A percentile compares a stretch with the other conserved stretches of the same genome.
Conservation (phyloP, 1,140 invertebrate genomes). For the Calephelis nemesis region DNA sequence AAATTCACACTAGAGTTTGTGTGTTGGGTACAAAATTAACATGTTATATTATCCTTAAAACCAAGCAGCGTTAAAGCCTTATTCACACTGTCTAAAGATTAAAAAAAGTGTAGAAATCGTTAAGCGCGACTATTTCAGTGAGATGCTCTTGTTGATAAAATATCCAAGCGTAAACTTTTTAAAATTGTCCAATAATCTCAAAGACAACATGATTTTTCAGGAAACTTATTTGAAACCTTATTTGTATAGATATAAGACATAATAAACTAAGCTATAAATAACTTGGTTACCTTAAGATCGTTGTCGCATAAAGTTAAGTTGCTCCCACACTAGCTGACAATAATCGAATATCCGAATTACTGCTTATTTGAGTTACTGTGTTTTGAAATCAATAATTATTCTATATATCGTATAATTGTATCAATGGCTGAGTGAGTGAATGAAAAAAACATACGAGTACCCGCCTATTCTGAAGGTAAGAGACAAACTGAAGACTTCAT, state of each 20-base stretch:
- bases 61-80: constrained; percentile 43
- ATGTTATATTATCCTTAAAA: constrained; percentile 38
- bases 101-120: constrained; percentile 32
- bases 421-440: no score
- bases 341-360: no score
- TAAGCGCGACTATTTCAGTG: constrained; percentile 42
- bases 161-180: constrained; percentile 45
- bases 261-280: background rate
- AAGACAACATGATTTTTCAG: background rate
- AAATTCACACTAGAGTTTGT: constrained; percentile 38
- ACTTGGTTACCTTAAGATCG: background rate
- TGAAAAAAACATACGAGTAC: no score
- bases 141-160: constrained; percentile 39
- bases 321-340: background rate
- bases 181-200: background rate
- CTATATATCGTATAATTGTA: no score
- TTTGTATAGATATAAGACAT: background rate
- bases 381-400: no score
- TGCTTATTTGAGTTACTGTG: no score
- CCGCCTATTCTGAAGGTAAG: no score
- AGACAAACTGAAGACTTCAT: no score
- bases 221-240: constrained; percentile 4
- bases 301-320: background rate
- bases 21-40: constrained; percentile 37
- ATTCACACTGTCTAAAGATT: constrained; percentile 43